Evolutionary conservation across 2,797 vertebrate genomes (phyloP).

Genomic region (Hydrocynus forskahlii): DNA sequence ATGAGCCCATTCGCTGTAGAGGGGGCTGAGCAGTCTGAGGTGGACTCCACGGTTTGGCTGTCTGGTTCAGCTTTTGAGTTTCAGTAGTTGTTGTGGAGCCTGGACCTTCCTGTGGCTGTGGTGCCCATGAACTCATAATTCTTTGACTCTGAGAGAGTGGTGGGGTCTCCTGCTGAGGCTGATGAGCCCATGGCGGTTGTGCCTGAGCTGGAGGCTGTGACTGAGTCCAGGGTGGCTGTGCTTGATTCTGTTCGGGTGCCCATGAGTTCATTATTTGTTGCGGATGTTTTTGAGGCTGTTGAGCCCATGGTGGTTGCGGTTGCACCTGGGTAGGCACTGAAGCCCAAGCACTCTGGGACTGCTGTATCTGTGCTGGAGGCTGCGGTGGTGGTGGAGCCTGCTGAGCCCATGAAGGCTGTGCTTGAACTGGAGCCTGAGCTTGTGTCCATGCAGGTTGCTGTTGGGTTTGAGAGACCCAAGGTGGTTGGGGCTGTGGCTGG

Average conservation of each 20-base stretch:
- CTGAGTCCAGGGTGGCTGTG: conserved; percentile 50
- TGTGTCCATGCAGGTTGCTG: conserved; percentile 67
- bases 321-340: conserved; percentile 69
- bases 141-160: conserved; percentile 62
- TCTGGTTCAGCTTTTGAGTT: conserved; percentile 63
- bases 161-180: conserved; percentile 68
- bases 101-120: conserved; percentile 76
- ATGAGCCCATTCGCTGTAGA: conserved; percentile 72
- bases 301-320: conserved; percentile 71
- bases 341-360: conserved; percentile 71
- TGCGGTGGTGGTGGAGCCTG: conserved; percentile 66
- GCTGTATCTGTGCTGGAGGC: conserved; percentile 50
- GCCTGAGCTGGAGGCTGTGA: conserved; percentile 54
- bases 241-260: conserved; percentile 54
- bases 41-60: conserved; percentile 74
- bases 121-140: conserved; percentile 68
- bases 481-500: conserved; percentile 64
- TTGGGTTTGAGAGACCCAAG: conserved; percentile 54
- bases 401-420: conserved; percentile 73
- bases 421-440: conserved; percentile 65
- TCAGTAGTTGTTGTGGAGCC: conserved; percentile 67
- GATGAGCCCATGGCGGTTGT: conserved; percentile 71
- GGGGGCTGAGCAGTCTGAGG: conserved; percentile 65
- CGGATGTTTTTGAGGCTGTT: conserved; percentile 66
- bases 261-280: conserved; percentile 60